Percentiles rank a stretch among this genome's conserved stretches.
These are phyloP conservation scores for Maconellicoccus hirsutus DNA, from an alignment of 1,140 invertebrate species.

Conservation along the genomic window DNA sequence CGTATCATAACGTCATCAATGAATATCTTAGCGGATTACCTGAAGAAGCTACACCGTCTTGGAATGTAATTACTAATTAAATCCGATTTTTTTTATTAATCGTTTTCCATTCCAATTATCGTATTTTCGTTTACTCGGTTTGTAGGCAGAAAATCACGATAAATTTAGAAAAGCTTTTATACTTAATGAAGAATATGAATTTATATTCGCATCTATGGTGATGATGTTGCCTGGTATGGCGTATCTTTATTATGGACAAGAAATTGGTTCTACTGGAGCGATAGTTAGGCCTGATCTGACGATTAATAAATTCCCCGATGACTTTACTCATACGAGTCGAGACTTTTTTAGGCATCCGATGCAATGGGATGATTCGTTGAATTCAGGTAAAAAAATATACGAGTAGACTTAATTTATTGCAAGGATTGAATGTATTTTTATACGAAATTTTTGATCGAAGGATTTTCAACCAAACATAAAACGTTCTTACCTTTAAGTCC, in stretches of 20 bases:
- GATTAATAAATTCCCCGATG: constrained; percentile 39
- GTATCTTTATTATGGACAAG: constrained; percentile 66
- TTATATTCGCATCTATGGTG: constrained; percentile 60
- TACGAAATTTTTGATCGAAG: background rate
- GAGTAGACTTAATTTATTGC: background rate
- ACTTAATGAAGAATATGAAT: constrained; percentile 47
- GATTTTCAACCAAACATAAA: constrained; percentile 30
- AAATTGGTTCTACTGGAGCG: constrained; percentile 59
- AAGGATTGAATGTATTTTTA: background rate
- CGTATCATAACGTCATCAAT: background rate
- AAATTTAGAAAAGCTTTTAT: constrained; percentile 49
- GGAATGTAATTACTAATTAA: background rate
- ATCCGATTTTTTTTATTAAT: no score
- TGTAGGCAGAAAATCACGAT: constrained; percentile 64
- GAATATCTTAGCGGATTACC: background rate
- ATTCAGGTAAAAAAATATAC: constrained; percentile 30
- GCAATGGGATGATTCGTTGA: constrained; percentile 49
- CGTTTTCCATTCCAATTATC: no score
- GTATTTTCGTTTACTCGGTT: no score
- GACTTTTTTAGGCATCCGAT: constrained; percentile 61
- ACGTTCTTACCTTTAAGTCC: constrained; percentile 56
- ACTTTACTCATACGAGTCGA: constrained; percentile 35
- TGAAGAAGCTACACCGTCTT: background rate
- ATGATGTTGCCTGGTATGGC: constrained; percentile 56
- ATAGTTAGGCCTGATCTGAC: constrained; percentile 42